Evolutionary conservation across 2,888 invertebrate species (phyloP).

Genomic region (Plagodis dolabraria): DNA sequence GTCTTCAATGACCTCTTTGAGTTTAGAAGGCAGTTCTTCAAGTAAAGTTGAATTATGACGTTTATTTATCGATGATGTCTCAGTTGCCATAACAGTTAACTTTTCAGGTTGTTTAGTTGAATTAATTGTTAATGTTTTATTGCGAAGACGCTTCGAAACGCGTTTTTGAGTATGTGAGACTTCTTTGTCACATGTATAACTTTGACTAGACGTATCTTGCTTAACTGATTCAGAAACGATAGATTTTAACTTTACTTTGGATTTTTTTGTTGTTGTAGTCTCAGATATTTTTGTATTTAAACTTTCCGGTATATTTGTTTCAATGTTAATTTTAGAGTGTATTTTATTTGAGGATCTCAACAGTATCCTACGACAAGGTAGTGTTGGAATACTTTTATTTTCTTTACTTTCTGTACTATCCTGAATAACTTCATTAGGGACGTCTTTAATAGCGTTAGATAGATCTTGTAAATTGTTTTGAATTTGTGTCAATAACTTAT

Average conservation of each 20-base stretch:
- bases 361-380: slow-evolving; percentile 48
- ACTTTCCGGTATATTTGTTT: slow-evolving; percentile 15
- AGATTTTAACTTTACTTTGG: slow-evolving; percentile 24
- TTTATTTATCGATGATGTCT: slow-evolving; percentile 7
- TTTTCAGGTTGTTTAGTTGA: neutral
- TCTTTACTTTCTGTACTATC: slow-evolving; percentile 46
- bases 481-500: slow-evolving; percentile 13
- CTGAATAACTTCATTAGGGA: slow-evolving; percentile 27
- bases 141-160: slow-evolving; percentile 29
- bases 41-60: slow-evolving; percentile 3
- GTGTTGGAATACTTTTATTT: slow-evolving; percentile 39
- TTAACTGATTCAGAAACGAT: neutral
- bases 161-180: slow-evolving; percentile 18
- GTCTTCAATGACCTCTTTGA: slow-evolving; percentile 1
- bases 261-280: slow-evolving; percentile 25
- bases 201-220: slow-evolving; percentile 8
- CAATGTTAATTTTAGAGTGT: slow-evolving; percentile 21
- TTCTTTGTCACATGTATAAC: slow-evolving; percentile 8
- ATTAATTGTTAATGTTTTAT: slow-evolving; percentile 17
- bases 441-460: slow-evolving; percentile 22
- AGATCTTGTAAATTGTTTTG: slow-evolving; percentile 24
- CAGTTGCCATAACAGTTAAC: slow-evolving; percentile 1
- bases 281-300: neutral
- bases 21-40: slow-evolving; percentile 2
- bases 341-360: slow-evolving; percentile 58